phyloP scores from a whole-genome alignment of 2,797 vertebrate genomes.

The Siniperca undulata region DNA sequence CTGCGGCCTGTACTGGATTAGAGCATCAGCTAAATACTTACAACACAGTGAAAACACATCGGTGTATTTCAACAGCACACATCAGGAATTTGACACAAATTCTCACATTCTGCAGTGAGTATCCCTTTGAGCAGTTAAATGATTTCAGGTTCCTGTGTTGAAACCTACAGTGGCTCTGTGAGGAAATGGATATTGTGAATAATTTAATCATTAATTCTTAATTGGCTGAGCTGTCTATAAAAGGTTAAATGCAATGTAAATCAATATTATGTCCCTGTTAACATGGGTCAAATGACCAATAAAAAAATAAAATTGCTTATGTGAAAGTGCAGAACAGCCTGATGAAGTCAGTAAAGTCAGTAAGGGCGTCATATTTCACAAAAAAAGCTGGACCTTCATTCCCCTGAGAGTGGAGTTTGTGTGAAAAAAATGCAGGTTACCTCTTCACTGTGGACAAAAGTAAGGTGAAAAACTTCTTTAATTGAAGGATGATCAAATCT shows the following conservation, averaged over 20 bases:
- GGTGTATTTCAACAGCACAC: neutral
- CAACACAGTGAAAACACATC: constrained; percentile 42
- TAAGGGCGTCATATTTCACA: neutral
- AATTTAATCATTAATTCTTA: constrained; percentile 30
- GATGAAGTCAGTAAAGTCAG: neutral
- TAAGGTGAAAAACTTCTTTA: neutral
- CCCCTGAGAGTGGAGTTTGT: neutral
- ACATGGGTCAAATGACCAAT: neutral
- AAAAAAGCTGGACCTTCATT: neutral
- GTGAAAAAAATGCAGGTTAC: neutral
- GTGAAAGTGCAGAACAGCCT: neutral
- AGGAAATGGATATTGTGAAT: constrained; percentile 20
- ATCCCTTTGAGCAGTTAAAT: neutral
- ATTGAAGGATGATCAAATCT: too few relatives aligned
- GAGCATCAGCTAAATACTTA: constrained; percentile 32
- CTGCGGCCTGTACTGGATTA: constrained; percentile 14
- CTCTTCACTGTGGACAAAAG: neutral
- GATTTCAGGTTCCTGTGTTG: neutral
- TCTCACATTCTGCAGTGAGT: constrained; percentile 8
- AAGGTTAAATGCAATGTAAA: constrained; percentile 45
- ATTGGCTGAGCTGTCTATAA: neutral
- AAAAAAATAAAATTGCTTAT: neutral
- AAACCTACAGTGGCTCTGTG: neutral
- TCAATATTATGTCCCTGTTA: constrained; percentile 37
- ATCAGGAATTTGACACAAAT: constrained; percentile 14